phyloP scores from a whole-genome alignment of 2,888 invertebrate species.

The Glyphotaelius pellucidus region DNA sequence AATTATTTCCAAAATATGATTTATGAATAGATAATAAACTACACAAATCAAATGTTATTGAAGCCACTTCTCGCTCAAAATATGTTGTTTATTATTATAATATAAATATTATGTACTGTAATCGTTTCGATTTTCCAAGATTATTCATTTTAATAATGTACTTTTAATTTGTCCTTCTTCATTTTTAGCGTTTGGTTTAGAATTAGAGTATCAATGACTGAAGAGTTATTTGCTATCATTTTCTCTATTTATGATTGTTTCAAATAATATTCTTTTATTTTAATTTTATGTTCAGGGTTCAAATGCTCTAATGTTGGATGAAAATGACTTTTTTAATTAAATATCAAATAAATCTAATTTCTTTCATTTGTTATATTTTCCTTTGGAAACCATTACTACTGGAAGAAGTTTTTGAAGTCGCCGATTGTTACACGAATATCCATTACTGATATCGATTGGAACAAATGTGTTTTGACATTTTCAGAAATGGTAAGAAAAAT shows the following conservation, averaged over 20 bases:
- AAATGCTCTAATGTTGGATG: conserved; percentile 25
- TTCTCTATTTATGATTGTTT: conserved; percentile 45
- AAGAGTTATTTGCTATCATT: conserved; percentile 24
- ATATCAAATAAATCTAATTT: conserved; percentile 31
- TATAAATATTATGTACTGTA: neutral
- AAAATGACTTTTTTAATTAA: conserved; percentile 49
- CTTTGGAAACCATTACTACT: neutral
- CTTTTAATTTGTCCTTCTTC: neutral
- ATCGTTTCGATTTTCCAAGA: neutral
- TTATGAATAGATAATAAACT: neutral
- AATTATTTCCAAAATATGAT: neutral
- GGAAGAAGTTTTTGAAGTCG: neutral
- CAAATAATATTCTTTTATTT: conserved; percentile 26
- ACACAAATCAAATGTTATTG: conserved; percentile 17
- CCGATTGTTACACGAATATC: neutral
- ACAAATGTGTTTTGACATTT: neutral
- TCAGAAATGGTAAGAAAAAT: neutral
- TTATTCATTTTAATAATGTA: neutral
- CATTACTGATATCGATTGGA: neutral
- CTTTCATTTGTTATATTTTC: neutral
- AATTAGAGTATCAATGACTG: conserved; percentile 11
- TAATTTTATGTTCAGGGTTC: conserved; percentile 43
- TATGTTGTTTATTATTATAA: conserved; percentile 10
- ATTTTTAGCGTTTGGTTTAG: neutral
- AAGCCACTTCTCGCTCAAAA: neutral